Base-by-base conservation (phyloP, 2,888 invertebrate genomes). In the Pelosia muscerda region DNA sequence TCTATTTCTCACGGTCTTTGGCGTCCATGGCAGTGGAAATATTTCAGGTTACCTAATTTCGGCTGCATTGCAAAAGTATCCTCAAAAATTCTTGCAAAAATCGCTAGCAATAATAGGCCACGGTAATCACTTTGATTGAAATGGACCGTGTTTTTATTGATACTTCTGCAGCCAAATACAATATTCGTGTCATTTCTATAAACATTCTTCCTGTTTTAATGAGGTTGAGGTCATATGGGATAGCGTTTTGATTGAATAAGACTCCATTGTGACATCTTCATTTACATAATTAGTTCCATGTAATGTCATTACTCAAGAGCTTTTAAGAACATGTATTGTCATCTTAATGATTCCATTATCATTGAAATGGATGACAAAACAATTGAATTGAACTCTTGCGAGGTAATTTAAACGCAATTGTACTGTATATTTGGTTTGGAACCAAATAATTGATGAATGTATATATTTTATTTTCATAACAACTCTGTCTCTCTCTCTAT, bases 291-390 rank as follows among this genome's bases (percentile, higher is more conserved):
- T 53, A 69, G 49, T 71, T 64, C 42, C 26, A 54, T 55, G 65
- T 42, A 70, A 72, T 64, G 67, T 71, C 72, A 76, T 79, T 79
- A 78, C 73, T 76, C 53, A 63, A 61, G 34, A 64, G 49, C 49
- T n/a, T 64, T 53, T 63, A 64, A 49, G 65, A 68, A 60, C 28
- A 31, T 65, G 57, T 68, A 56, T 64, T 61, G 28, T 62, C 54
- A 53, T 62, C 6, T 61, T 23, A 26, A 42, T 55, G 56, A 42
- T 38, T 53, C 10, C 28, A 49, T 62, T 60, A 34, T 61, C 26
- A 61, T 42, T 28, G 22, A 55, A 68, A 71, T 65, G 28, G 60
- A 71, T 61, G 66, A 34, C 34, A 65, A 62, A 55, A 66, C 65
- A 61, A 71, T 71, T 67, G 71, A 75, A 73, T 66, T 75, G 69